A percentile compares a stretch with the other conserved stretches of the same genome.
Evolutionary conservation across 2,797 vertebrate species (phyloP).

Genomic region (Eupleurogrammus muticus): DNA sequence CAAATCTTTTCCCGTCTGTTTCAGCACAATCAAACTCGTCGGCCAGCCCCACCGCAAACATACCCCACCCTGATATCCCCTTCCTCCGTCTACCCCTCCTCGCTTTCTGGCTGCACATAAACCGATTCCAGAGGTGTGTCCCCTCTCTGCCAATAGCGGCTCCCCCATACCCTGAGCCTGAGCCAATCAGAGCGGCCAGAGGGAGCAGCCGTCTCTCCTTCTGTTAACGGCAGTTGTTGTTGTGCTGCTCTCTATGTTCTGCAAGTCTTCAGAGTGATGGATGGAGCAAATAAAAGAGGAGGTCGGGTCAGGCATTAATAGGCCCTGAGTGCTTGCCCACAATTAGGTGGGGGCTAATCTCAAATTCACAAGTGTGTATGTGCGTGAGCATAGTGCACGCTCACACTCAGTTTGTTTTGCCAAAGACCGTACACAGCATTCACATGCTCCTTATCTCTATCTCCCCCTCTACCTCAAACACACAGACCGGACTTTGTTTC

Average conservation of each 20-base stretch:
- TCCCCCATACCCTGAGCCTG: slow-evolving; percentile 34
- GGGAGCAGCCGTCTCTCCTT: slow-evolving; percentile 61
- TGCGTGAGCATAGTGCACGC: slow-evolving; percentile 3
- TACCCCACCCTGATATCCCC: slow-evolving; percentile 44
- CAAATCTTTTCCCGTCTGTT: slow-evolving; percentile 47
- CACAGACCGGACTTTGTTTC: slow-evolving; percentile 65
- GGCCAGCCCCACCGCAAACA: slow-evolving; percentile 32
- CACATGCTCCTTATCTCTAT: slow-evolving; percentile 50
- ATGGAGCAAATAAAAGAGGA: slow-evolving; percentile 74
- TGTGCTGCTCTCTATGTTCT: slow-evolving; percentile 72
- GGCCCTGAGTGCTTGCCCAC: slow-evolving; percentile 63
- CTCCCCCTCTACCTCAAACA: slow-evolving; percentile 31
- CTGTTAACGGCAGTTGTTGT: slow-evolving; percentile 82
- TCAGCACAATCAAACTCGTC: slow-evolving; percentile 46
- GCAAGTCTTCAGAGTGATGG: slow-evolving; percentile 69
- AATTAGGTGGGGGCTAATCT: slow-evolving; percentile 67
- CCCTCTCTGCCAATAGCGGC: slow-evolving; percentile 80
- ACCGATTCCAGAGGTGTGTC: slow-evolving; percentile 91
- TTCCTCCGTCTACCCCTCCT: slow-evolving; percentile 25
- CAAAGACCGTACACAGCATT: slow-evolving; percentile 35
- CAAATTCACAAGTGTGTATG: slow-evolving; percentile 47
- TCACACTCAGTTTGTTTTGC: slow-evolving; percentile 41
- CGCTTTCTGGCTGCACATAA: slow-evolving; percentile 74
- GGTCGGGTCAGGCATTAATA: slow-evolving; percentile 77
- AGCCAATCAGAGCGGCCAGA: slow-evolving; percentile 73